phyloP scores from a whole-genome alignment of 2,888 invertebrate genomes.

The Nephrotoma flavescens region DNA sequence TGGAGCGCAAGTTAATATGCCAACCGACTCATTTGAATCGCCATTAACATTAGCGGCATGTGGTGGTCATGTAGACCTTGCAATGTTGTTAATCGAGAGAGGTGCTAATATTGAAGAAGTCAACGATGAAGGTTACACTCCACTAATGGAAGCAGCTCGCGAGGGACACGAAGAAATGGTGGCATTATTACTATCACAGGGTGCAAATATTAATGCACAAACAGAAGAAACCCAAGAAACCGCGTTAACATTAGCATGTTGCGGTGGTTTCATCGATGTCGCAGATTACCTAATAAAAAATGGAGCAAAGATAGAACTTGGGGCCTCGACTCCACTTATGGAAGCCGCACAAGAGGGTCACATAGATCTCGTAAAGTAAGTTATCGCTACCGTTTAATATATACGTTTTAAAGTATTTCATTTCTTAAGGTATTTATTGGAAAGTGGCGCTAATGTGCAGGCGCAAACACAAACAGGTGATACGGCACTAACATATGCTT shows the following conservation, averaged over 20 bases:
- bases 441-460: slow-evolving; percentile 78
- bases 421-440: slow-evolving; percentile 52
- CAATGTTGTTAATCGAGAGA: slow-evolving; percentile 85
- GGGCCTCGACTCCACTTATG: slow-evolving; percentile 94
- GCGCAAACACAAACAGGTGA: slow-evolving; percentile 91
- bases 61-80: slow-evolving; percentile 95
- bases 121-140: slow-evolving; percentile 98
- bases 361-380: slow-evolving; percentile 53
- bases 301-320: slow-evolving; percentile 87
- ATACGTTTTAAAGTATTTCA: background rate
- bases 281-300: slow-evolving; percentile 91
- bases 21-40: slow-evolving; percentile 97
- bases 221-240: slow-evolving; percentile 99
- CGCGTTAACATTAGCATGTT: slow-evolving; percentile 83
- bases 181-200: slow-evolving; percentile 78
- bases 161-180: slow-evolving; percentile 99
- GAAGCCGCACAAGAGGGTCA: slow-evolving; percentile 98
- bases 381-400: background rate
- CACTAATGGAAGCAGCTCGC: slow-evolving; percentile 96
- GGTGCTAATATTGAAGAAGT: slow-evolving; percentile 99
- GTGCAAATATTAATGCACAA: slow-evolving; percentile 94
- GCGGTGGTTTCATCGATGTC: slow-evolving; percentile 89
- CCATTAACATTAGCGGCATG: slow-evolving; percentile 96
- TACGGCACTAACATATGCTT: slow-evolving; percentile 92
- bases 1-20: slow-evolving; percentile 97